Evolutionary conservation across 2,113 vertebrate species (phyloP).

Genomic region (Sterrhoptilus dennistouni): DNA sequence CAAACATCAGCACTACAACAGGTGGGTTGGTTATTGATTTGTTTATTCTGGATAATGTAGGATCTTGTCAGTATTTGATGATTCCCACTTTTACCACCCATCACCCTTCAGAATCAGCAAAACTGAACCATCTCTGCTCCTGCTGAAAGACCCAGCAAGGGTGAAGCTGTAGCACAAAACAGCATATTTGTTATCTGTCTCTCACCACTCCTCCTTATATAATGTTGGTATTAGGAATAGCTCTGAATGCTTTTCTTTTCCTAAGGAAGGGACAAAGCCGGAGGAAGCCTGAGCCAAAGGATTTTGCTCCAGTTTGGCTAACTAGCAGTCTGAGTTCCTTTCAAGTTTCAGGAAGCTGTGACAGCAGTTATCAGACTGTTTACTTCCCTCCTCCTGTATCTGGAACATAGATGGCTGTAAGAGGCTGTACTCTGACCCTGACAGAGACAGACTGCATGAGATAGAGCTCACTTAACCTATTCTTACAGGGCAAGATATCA

Average conservation of each 20-base stretch:
- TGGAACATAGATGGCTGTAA: background rate
- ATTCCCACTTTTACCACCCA: background rate
- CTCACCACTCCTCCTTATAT: background rate
- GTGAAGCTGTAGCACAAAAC: background rate
- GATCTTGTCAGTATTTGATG: background rate
- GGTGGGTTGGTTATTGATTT: constrained; percentile 48
- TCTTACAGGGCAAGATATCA: background rate
- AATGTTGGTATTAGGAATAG: background rate
- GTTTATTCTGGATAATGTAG: background rate
- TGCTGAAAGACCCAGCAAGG: background rate
- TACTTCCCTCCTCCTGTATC: constrained; percentile 7
- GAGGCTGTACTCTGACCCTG: background rate
- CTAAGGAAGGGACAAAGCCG: background rate
- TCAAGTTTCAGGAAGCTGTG: constrained; percentile 38
- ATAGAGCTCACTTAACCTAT: background rate
- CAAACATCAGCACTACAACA: constrained; percentile 65
- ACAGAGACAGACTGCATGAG: background rate
- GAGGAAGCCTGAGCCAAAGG: background rate
- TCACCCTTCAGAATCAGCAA: fast-evolving
- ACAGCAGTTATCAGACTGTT: background rate
- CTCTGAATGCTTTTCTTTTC: background rate
- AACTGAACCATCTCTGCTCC: background rate
- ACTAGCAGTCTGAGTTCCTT: background rate
- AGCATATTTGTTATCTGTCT: background rate
- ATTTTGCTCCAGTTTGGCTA: background rate